phyloP scores from a whole-genome alignment of 2,113 vertebrate species.

The Bettongia penicillata region DNA sequence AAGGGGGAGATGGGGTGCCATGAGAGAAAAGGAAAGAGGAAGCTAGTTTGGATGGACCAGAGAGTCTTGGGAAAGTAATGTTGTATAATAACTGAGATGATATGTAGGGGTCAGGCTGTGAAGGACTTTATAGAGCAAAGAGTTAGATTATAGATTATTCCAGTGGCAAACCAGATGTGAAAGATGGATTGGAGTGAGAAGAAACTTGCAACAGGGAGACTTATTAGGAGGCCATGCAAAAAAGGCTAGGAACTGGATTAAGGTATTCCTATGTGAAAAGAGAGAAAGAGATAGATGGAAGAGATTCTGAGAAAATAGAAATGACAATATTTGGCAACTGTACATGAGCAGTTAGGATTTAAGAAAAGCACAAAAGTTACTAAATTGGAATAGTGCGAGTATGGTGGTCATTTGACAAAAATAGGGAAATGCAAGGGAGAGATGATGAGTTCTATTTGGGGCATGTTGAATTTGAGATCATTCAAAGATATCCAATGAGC shows the following conservation, averaged over 20 bases:
- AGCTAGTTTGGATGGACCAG: background rate
- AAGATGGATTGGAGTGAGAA: background rate
- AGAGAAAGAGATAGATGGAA: background rate
- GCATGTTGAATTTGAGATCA: background rate
- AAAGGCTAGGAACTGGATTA: background rate
- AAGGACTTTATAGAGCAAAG: background rate
- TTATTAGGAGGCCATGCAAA: background rate
- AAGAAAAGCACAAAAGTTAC: background rate
- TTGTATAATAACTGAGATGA: background rate
- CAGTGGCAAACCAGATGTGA: background rate
- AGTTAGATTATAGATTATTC: background rate
- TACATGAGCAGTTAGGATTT: background rate
- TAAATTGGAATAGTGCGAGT: background rate
- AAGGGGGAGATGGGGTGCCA: background rate
- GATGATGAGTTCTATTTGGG: background rate
- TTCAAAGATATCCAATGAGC: background rate
- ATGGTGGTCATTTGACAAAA: background rate
- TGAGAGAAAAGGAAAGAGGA: background rate
- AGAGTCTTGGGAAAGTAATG: background rate
- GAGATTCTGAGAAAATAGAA: background rate
- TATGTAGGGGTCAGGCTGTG: background rate
- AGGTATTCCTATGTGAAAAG: background rate
- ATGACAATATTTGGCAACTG: background rate
- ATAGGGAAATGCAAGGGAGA: background rate
- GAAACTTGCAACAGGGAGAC: background rate